These are phyloP conservation scores for Hyles vespertilio DNA, from an alignment of 1,140 invertebrate genomes.

Conservation along the genomic window DNA sequence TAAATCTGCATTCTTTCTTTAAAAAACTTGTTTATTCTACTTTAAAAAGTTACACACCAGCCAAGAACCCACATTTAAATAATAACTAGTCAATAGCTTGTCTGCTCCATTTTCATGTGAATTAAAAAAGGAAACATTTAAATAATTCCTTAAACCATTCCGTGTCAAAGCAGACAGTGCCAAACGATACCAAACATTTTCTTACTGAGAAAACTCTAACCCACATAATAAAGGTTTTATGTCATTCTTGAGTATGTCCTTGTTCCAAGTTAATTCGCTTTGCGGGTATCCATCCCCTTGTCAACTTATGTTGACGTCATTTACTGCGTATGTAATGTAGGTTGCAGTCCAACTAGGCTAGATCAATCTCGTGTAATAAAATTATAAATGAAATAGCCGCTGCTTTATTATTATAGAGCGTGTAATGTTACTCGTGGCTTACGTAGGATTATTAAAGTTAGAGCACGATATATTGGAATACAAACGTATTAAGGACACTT, in stretches of 20 bases:
- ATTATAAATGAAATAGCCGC: too few relatives aligned
- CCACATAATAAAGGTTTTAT: constrained; percentile 13
- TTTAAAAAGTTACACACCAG: too few relatives aligned
- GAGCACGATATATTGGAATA: too few relatives aligned
- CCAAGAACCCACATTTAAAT: too few relatives aligned
- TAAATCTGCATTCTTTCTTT: too few relatives aligned
- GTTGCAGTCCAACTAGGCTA: constrained; percentile 22
- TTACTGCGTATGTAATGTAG: constrained; percentile 22
- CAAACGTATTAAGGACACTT: not conserved
- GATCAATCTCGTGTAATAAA: constrained; percentile 13
- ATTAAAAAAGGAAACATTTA: too few relatives aligned
- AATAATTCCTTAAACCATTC: too few relatives aligned
- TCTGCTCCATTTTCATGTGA: too few relatives aligned
- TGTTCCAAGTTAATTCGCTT: constrained; percentile 29
- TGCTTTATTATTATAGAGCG: constrained; percentile 5
- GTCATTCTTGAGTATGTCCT: constrained; percentile 11
- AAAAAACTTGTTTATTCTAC: too few relatives aligned
- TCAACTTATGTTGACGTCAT: constrained; percentile 31
- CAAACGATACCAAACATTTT: constrained; percentile 4
- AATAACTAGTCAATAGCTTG: too few relatives aligned
- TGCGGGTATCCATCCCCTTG: constrained; percentile 21
- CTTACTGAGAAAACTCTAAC: constrained; percentile 2
- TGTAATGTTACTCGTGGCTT: not conserved
- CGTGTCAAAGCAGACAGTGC: not conserved
- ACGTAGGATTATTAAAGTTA: not conserved